Base-by-base conservation (phyloP, 2,113 vertebrate genomes). In the Catharus minimus region DNA sequence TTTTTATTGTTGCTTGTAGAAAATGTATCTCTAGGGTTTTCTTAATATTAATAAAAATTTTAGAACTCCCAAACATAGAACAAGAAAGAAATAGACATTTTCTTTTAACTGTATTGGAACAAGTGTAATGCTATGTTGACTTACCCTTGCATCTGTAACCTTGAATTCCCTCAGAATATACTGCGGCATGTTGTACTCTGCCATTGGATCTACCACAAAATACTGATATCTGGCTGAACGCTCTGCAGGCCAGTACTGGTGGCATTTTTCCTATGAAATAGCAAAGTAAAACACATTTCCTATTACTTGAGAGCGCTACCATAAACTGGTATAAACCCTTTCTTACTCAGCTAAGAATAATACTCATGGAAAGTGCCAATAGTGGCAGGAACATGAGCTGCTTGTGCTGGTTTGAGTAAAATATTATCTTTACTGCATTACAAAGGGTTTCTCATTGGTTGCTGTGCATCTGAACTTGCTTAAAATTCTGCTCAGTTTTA, bases 181-280 rank as follows among this genome's bases (percentile, higher is more conserved):
- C 90, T 99, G 99, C 61, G 99, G 99, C 99, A 99, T 99, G 96
- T 99, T 99, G 94, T 99, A 99, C 82, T 99, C 99, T 27, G 99
- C 99, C 99, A 99, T 99, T 43, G 99, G 99, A 94, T 99, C 99
- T 93, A 99, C 99, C 85, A 99, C 99, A 97, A 99, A 99, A 97
- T 99, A 99, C 96, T 99, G 99, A 65, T 99, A 99, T 93, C 99
- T 98, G 89, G 99, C 99, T 60, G 99, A 99, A 77, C 99, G 98
- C 94, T 99, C 99, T 6, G 99, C 99, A 88, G 99, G 99, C 99
- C 99, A 99, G 84, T 99, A 99, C 93, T 99, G 99, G 95, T 99
- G 99, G 95, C 99, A 99, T 96, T 99, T 99, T 98, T 99, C 99
- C 99, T 99, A 91, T 30, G 90, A 93, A 67, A 92, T n/a, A 92